Base-by-base conservation (phyloP, 1,140 invertebrate species). In the Drosophila subpulchrella region DNA sequence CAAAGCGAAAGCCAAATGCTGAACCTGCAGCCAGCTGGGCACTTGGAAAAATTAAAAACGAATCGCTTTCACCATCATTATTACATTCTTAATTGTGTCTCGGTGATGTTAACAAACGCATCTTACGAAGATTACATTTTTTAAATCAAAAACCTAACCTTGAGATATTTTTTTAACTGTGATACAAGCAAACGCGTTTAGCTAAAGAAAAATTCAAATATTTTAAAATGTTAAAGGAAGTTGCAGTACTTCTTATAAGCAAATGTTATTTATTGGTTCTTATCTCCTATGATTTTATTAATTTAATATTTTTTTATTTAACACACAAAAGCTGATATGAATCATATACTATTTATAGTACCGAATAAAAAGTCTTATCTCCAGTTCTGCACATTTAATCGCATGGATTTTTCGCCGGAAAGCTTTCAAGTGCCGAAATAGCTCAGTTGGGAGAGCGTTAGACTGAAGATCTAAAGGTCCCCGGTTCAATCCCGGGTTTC, bases 391-490 rank as follows among this genome's bases (percentile, higher is more conserved):
- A 24, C 10, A 7, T 42, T 42, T 42, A 10, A 42, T 17, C 15
- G 10, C 10, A 4, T 11, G 42, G 8, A 27, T 27, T 17, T 44
- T 44, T 6, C 1, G 5, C 5, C 5, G 24, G 1, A 6, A 13
- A 24, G 20, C 0, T 15, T 2, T 1, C 53, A 75, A 47, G 53
- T 39, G 72, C 72, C 72, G 72, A 75, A 75, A 75, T 95, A 95
- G 95, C 94, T 95, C 95, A 95, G 95, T 95, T 95, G 95, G 95
- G 95, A 96, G 95, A 96, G 95, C 95, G 95, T 95, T 95, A 95
- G 95, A 95, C 95, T 95, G 95, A 95, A 95, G 95, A 95, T 95
- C 95, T 95, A 95, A 95, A 95, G 94, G 95, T 96, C 95, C 95
- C 95, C 94, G 94, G 95, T 95, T 95, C 95, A 94, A 95, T 95